Conservation (phyloP, 2,888 invertebrate species). For the Temnothorax rugatulus region DNA sequence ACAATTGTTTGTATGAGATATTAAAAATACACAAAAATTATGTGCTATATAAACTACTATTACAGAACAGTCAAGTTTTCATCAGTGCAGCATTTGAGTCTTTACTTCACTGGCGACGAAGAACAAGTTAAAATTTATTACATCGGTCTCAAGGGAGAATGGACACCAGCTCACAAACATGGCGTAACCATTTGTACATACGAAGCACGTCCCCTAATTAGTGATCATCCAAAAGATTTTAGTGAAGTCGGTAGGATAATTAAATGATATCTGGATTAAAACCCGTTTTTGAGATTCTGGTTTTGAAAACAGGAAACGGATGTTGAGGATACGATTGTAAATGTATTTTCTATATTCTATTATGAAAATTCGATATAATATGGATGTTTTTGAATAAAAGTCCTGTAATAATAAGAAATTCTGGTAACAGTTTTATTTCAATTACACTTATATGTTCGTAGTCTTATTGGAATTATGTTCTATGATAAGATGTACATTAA, state of each 20-base stretch:
- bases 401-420: slow-evolving; percentile 30
- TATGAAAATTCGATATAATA: not conserved
- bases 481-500: slow-evolving; percentile 34
- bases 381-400: slow-evolving; percentile 4
- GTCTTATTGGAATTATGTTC: slow-evolving; percentile 42
- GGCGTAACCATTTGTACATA: slow-evolving; percentile 97
- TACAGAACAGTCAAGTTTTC: slow-evolving; percentile 96
- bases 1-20: slow-evolving; percentile 36
- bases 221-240: slow-evolving; percentile 92
- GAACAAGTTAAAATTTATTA: slow-evolving; percentile 96
- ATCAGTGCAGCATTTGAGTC: slow-evolving; percentile 94
- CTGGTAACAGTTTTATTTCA: slow-evolving; percentile 48
- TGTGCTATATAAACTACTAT: not conserved
- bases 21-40: slow-evolving; percentile 5
- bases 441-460: slow-evolving; percentile 37
- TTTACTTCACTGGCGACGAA: slow-evolving; percentile 95
- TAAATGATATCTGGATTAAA: slow-evolving; percentile 61
- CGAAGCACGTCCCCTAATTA: slow-evolving; percentile 94
- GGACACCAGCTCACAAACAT: slow-evolving; percentile 93
- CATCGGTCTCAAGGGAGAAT: slow-evolving; percentile 98
- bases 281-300: not conserved
- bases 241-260: slow-evolving; percentile 58
- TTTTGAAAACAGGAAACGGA: not conserved
- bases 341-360: not conserved
- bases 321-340: not conserved